Percentiles rank a stretch among this genome's conserved stretches.
phyloP scores from a whole-genome alignment of 2,113 vertebrate genomes.

The Psittacus erithacus region DNA sequence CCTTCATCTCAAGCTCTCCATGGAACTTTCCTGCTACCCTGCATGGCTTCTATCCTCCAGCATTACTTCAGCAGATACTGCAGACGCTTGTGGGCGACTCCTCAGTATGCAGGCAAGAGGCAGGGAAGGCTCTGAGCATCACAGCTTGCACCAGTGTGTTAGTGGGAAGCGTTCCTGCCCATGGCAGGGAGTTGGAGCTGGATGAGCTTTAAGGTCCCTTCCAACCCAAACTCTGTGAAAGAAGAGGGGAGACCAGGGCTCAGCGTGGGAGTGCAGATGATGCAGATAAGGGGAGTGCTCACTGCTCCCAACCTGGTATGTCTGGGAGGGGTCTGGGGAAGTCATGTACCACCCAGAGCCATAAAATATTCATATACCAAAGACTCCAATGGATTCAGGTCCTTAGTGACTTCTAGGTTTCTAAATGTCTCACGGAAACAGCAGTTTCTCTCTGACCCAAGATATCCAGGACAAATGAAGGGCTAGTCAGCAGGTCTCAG shows the following conservation, averaged over 20 bases:
- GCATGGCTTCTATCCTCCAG: not conserved
- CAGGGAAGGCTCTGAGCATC: not conserved
- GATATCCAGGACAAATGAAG: not conserved
- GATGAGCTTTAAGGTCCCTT: not conserved
- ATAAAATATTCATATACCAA: not conserved
- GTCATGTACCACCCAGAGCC: accelerated
- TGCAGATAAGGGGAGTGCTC: not conserved
- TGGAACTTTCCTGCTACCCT: not conserved
- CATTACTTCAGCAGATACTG: not conserved
- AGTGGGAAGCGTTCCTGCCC: not conserved
- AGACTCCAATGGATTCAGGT: not conserved
- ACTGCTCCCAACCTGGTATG: not conserved
- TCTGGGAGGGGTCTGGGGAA: not conserved
- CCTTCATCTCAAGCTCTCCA: not conserved
- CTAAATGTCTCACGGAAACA: not conserved
- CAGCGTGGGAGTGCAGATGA: not conserved
- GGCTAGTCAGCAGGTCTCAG: not conserved
- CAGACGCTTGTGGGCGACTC: not conserved
- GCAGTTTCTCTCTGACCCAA: not conserved
- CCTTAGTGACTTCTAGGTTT: not conserved
- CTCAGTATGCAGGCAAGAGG: not conserved
- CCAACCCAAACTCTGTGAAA: not conserved
- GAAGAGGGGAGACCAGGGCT: not conserved
- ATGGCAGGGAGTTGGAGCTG: not conserved
- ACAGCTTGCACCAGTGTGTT: accelerated